Base-by-base conservation (phyloP, 2,113 vertebrate species). In the Menidia beryllina region DNA sequence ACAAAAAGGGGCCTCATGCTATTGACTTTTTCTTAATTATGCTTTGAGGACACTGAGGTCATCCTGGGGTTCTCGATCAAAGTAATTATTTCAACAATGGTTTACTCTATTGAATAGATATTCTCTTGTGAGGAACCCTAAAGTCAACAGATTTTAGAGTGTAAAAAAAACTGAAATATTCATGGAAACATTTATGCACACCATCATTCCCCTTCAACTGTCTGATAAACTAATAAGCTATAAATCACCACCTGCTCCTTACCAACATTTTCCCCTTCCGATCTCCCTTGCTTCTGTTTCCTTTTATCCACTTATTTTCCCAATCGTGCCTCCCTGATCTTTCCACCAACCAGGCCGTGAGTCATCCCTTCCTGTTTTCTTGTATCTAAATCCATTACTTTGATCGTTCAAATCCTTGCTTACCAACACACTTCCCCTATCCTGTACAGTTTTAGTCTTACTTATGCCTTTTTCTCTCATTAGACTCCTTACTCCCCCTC, bases 291-390 rank as follows among this genome's bases (percentile, higher is more conserved):
- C 47, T 77, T 75, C 73, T 38, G 3, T 68, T 63, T 69, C 79
- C 53, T 78, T 24, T 74, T 21, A 49, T 19, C 36, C 51, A 53
- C 10, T 59, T 76, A 26, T 66, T 74, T 73, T 36, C 62, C 55
- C 39, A 77, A 39, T 76, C 77, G 74, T 79, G 84, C 68, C 69
- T 63, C 76, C 77, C 81, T 86, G 85, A 67, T 84, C 72, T 77
- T 81, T 48, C 74, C 77, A 65, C 83, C 69, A 83, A 87, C 47
- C 83, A 88, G 86, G 83, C 83, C 81, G 86, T 87, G 86, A 88
- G 88, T 90, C 81, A 75, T 79, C 79, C 77, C 76, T 81, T 87
- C 76, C 63, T 79, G 76, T 83, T 79, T 68, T 81, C 74, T 77
- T 82, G 49, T 75, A 77, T 86, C 64, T 24, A 62, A 82, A 68